These are phyloP conservation scores for Gracilinanus agilis DNA, from an alignment of 2,113 vertebrate species.

Conservation along the genomic window DNA sequence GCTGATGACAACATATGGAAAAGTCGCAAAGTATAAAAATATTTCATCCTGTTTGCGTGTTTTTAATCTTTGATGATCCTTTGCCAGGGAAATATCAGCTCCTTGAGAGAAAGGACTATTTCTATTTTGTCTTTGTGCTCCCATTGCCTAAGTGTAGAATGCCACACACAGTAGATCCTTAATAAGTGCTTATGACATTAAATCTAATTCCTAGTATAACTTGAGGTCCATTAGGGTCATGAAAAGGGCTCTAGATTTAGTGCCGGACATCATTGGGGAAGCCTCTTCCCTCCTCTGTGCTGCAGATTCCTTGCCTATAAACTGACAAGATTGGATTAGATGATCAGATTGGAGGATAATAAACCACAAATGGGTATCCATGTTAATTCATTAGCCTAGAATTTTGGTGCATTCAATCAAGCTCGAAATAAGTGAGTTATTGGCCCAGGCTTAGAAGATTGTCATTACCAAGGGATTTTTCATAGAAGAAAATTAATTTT, in stretches of 20 bases:
- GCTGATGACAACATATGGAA: slow-evolving; percentile 36
- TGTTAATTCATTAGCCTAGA: slow-evolving; percentile 58
- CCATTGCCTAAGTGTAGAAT: too few relatives aligned
- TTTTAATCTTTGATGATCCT: slow-evolving; percentile 66
- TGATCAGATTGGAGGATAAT: background rate
- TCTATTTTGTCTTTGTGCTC: too few relatives aligned
- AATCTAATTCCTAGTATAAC: background rate
- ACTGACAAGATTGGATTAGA: background rate
- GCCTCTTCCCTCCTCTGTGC: background rate
- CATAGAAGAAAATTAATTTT: slow-evolving; percentile 63
- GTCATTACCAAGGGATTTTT: slow-evolving; percentile 50
- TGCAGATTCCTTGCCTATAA: background rate
- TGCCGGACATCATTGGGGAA: background rate
- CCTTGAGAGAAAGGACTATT: too few relatives aligned
- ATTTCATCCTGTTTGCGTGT: slow-evolving; percentile 48
- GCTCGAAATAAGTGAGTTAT: slow-evolving; percentile 52
- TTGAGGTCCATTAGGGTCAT: background rate
- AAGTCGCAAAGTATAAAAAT: slow-evolving; percentile 60
- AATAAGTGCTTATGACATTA: background rate
- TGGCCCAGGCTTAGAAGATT: slow-evolving; percentile 18
- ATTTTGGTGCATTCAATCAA: slow-evolving; percentile 52
- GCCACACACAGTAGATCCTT: too few relatives aligned
- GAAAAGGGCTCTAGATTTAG: background rate
- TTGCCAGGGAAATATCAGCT: background rate
- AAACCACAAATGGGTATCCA: slow-evolving; percentile 36